Evolutionary conservation across 2,113 vertebrate species (phyloP), one percentile per base, ranked within the genome.

Genomic region (Chamaea fasciata): DNA sequence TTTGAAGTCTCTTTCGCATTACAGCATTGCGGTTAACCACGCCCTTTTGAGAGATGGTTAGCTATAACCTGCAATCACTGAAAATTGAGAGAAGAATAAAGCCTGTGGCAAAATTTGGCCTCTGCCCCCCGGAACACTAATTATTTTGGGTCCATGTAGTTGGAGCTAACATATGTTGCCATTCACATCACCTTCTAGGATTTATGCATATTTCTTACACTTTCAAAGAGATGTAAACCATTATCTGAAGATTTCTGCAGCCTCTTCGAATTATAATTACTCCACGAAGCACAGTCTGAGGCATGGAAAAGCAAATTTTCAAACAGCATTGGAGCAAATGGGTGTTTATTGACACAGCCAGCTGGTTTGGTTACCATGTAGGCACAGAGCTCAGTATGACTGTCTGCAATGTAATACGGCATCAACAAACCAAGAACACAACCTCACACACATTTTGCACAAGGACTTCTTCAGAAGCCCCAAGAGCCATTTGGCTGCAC

Each of bases 1-100:
- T 98, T 97, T 98, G 97, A 98, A 98, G 98, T 97, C 86, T 89
- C 87, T 95, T 96, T 95, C 88, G 92, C 86, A 94, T 97, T 96
- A 94, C 91, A 92, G 65, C 86, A 93, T 81, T 86, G 95, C 62
- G 95, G 95, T 95, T 96, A 94, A 96, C 94, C 96, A 97, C 82
- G 71, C 90, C 95, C 89, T 95, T 89, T 91, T 86, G 94, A 92
- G 82, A 96, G 91, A 92, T 92, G 87, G 95, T 92, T 91, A 88
- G 94, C 95, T 93, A 63, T 92, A 94, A 94, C 94, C 93, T 97
- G 89, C 91, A 74, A 96, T 96, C 91, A 95, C 70, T 19, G 84
- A 47, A 89, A 97, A 89, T 3, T 87, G 85, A 81, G 93, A 95
- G 95, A 94, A 95, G 62, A 79, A 96, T 82, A 96, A 79, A 67